Evolutionary conservation across 2,113 vertebrate species (phyloP).

Genomic region (Ramphastos sulfuratus): DNA sequence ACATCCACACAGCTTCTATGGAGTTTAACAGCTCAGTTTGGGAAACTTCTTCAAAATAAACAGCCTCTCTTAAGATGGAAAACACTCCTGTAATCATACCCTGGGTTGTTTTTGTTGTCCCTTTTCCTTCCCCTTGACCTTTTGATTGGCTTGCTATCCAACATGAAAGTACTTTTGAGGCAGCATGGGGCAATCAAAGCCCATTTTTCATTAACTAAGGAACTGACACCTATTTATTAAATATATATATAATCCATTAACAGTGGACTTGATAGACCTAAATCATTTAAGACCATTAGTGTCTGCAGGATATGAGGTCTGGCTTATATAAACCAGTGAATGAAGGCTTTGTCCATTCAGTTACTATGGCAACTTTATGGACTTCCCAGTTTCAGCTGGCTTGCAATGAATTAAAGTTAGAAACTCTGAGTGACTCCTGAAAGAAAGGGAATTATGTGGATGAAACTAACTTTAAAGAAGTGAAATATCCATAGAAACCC

Average conservation of each 20-base stretch:
- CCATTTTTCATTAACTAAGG: constrained; percentile 16
- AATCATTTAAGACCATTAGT: constrained; percentile 33
- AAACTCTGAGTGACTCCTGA: neutral
- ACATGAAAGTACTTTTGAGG: neutral
- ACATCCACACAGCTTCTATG: neutral
- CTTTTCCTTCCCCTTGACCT: neutral
- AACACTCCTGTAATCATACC: neutral
- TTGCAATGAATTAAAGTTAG: constrained; percentile 38
- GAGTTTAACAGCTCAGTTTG: neutral
- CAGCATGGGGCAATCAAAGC: neutral
- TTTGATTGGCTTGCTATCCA: neutral
- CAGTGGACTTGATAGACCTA: neutral
- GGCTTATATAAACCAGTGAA: constrained; percentile 18
- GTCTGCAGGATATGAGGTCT: constrained; percentile 13
- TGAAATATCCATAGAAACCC: neutral
- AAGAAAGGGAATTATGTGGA: neutral
- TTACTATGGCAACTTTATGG: constrained; percentile 36
- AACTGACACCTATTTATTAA: constrained; percentile 17
- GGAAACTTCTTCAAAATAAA: neutral
- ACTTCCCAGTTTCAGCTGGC: neutral
- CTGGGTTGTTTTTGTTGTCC: neutral
- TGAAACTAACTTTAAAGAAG: neutral
- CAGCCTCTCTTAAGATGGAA: neutral
- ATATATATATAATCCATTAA: constrained; percentile 21
- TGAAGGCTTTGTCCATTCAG: constrained; percentile 34